phyloP scores from a whole-genome alignment of 2,113 vertebrate species.

The Cyprinodon brontotheroides region DNA sequence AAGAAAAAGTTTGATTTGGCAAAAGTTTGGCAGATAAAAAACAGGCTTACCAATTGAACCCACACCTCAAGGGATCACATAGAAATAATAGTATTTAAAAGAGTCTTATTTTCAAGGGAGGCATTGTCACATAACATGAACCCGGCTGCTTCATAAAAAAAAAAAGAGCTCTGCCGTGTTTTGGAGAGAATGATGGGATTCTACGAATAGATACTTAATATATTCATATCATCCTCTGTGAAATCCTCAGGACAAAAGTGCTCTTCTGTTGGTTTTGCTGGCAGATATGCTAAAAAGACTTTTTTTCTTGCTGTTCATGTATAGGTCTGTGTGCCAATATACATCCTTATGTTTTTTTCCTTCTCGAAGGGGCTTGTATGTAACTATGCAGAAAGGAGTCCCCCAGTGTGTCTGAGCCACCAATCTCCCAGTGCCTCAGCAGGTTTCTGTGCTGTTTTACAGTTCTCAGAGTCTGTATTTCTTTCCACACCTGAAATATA shows the following conservation, averaged over 20 bases:
- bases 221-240: constrained; percentile 62
- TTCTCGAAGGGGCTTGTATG: constrained; percentile 42
- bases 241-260: constrained; percentile 78
- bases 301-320: constrained; percentile 44
- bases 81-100: constrained; percentile 52
- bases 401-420: constrained; percentile 68
- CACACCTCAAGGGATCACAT: constrained; percentile 43
- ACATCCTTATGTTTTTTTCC: constrained; percentile 52
- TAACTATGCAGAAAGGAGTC: constrained; percentile 56
- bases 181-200: constrained; percentile 58
- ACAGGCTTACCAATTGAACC: constrained; percentile 52
- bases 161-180: constrained; percentile 43
- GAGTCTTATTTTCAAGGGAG: constrained; percentile 30
- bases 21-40: constrained; percentile 80
- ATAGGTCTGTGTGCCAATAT: constrained; percentile 58
- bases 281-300: constrained; percentile 80
- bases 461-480: constrained; percentile 43
- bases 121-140: constrained; percentile 44
- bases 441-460: constrained; percentile 64
- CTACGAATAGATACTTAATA: constrained; percentile 69
- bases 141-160: constrained; percentile 30
- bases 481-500: constrained; percentile 36
- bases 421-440: constrained; percentile 80
- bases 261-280: constrained; percentile 84
- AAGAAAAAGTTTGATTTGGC: constrained; percentile 69